Base-by-base conservation (phyloP, 2,113 vertebrate species). In the Osmerus eperlanus region DNA sequence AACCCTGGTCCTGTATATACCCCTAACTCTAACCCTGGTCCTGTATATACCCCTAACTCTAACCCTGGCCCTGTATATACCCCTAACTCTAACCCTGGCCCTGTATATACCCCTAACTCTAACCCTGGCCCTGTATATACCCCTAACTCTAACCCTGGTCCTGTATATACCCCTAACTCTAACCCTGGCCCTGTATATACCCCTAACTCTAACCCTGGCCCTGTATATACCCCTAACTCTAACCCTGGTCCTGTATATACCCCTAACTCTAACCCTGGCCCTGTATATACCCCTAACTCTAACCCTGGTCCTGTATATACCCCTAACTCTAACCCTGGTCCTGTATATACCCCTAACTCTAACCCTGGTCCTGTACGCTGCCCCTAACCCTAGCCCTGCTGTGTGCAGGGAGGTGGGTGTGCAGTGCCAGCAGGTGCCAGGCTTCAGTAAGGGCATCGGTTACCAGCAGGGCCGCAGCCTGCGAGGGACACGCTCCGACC, bases 401-500 rank as follows among this genome's bases (percentile, higher is more conserved):
- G 32, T 67, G 63, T 8, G 3, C 76, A 89, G 87, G 63, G 80
- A 83, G 11, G 58, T 84, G 0, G 92, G 87, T 41, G 83, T 94
- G 18, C 81, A 86, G 71, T 94, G 92, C 0, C 64, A 87, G 52
- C 89, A 91, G 67, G 85, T 94, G 4, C 78, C 89, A 0, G 93
- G 94, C 6, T 85, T 91, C 76, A 92, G 93, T 23, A 89, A 94
- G 36, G 92, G 88, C 13, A 81, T 88, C 0, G 91, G 91, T 7
- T 91, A 90, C 76, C 28, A 15, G 0, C 77, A 83, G 71, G 90
- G 90, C 0, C 81, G 41, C 28, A 79, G 81, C 71, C 89, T 91
- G 52, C 81, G 84, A 75, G 81, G 92, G 53, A 90, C 90, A 80
- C 90, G 89, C 77, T 93, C 89, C 1, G 92, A 94, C 74, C 93